Conservation (phyloP, 2,113 vertebrate genomes). For the Caranx ignobilis region DNA sequence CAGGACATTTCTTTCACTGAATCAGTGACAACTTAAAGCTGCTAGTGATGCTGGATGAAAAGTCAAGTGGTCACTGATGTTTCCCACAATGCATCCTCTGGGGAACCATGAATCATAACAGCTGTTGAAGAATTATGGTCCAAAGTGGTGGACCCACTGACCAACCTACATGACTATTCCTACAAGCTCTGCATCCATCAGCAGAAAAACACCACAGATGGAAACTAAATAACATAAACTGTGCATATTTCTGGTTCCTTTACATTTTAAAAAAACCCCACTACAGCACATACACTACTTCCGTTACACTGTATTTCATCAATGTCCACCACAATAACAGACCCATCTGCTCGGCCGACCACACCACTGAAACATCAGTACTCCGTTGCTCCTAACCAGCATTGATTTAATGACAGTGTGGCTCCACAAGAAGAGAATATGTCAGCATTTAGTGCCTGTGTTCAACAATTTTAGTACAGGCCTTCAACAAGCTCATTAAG, state of each 20-base stretch:
- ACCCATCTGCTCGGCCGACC: background rate
- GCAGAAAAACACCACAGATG: background rate
- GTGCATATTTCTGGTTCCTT: background rate
- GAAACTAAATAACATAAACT: background rate
- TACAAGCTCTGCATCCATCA: too few species aligned
- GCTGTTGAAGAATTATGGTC: background rate
- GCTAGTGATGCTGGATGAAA: background rate
- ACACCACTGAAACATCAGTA: constrained; percentile 12
- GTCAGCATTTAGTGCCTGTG: constrained; percentile 65
- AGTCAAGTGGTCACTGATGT: background rate
- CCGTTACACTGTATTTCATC: background rate
- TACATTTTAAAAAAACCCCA: background rate
- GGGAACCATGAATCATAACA: background rate
- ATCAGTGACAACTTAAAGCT: background rate
- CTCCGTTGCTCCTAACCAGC: constrained; percentile 47
- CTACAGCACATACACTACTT: background rate
- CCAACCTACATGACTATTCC: background rate
- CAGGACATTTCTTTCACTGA: background rate
- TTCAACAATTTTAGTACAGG: constrained; percentile 68
- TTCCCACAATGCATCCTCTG: background rate
- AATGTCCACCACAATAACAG: background rate
- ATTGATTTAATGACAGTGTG: constrained; percentile 65
- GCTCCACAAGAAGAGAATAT: constrained; percentile 44
- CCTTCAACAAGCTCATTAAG: constrained; percentile 79
- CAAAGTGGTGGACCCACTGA: background rate